Base-by-base conservation (phyloP, 2,797 vertebrate species). In the Lycodopsis pacificus region DNA sequence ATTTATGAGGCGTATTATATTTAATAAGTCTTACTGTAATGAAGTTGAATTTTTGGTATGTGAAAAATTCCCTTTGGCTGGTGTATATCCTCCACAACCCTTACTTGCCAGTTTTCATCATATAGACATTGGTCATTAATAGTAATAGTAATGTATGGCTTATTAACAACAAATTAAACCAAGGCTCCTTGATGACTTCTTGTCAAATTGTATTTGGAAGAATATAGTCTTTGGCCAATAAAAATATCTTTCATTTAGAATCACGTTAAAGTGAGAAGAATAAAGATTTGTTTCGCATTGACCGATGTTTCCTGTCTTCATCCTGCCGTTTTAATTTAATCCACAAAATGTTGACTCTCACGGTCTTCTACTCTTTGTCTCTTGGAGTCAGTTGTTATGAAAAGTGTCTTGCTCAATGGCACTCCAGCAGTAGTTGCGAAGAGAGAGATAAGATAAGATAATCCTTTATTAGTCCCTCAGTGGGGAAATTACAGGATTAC, bases 341-440 rank as follows among this genome's bases (percentile, higher is more conserved):
- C 2, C 38, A 42, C 20, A 46, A 19, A n/a, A 19, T 66, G 3
- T 22, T 61, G 5, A 34, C 40, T 20, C 14, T 46, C 40, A 11
- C 22, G 7, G 44, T 74, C 30, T 3, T 58, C 42, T 25, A 1
- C 20, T 14, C 5, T 30, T 20, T 5, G 34, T 32, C 22, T 8
- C 27, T 34, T 19, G 6, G 44, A 57, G 36, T 5, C 19, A n/a
- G 10, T 36, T 44, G 51, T 20, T 30, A 7, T 51, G 5, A 66
- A 54, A 54, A 36, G 22, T 49, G 54, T 8, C 3, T 56, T 61
- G 71, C 54, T 67, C 73, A 36, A 9, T 48, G 42, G 58, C 30
- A 76, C 79, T 7, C 25, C 62, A 76, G 19, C 64, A 54, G 62
- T 11, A 34, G 65, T 53, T 80, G 53, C n/a, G n/a, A n/a, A n/a